Conservation (phyloP, 1,140 invertebrate species). For the Drosophila subobscura region DNA sequence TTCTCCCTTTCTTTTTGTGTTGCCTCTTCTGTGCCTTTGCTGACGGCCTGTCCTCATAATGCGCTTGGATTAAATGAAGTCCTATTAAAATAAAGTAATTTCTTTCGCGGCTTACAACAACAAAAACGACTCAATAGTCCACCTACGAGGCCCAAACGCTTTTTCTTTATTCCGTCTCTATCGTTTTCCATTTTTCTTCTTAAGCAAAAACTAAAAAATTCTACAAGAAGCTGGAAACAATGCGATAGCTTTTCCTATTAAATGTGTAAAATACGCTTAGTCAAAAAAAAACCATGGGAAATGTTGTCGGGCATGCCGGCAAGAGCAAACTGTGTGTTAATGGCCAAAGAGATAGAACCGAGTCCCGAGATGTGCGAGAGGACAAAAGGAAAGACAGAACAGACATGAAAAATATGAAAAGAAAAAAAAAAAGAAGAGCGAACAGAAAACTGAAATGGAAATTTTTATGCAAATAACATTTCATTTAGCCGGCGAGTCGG, state of each 20-base stretch:
- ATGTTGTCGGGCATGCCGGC: constrained; percentile 27
- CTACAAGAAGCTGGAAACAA: constrained; percentile 60
- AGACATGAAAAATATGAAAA: constrained; percentile 53
- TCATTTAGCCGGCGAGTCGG: constrained; percentile 66
- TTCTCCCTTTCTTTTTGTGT: constrained; percentile 6
- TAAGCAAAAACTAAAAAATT: constrained; percentile 60
- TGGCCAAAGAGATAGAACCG: constrained; percentile 55
- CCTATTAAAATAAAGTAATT: constrained; percentile 82
- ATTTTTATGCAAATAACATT: constrained; percentile 82
- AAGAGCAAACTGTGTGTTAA: constrained; percentile 74
- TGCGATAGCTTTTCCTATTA: constrained; percentile 56
- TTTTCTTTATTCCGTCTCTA: constrained; percentile 22
- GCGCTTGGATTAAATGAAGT: constrained; percentile 77
- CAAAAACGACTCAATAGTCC: constrained; percentile 18
- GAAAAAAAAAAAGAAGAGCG: constrained; percentile 33
- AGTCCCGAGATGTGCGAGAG: neutral
- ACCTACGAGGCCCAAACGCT: constrained; percentile 38
- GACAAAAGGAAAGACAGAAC: constrained; percentile 54
- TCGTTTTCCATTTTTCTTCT: constrained; percentile 30
- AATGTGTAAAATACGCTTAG: constrained; percentile 76
- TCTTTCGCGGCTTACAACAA: constrained; percentile 55
- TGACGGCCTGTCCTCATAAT: constrained; percentile 59
- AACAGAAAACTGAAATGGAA: constrained; percentile 46
- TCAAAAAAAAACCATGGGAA: constrained; percentile 33
- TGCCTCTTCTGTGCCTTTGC: constrained; percentile 12